Base-by-base conservation (phyloP, 2,113 vertebrate species). In the Xerus inauris region DNA sequence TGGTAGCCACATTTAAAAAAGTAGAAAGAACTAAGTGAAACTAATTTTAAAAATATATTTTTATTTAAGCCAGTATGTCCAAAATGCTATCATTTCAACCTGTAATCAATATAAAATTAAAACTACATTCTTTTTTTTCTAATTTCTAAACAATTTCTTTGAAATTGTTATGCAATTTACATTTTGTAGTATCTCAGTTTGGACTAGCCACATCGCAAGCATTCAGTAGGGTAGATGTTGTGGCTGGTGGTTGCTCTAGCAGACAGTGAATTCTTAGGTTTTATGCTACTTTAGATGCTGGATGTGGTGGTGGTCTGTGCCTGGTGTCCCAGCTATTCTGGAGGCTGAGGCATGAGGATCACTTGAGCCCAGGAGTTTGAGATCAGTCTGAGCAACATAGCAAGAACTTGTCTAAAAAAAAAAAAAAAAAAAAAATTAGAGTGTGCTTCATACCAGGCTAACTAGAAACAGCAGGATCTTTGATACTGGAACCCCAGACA, bases 21-120 rank as follows among this genome's bases (percentile, higher is more conserved):
- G 40, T 88, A 76, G 80, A 82, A 87, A 77, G 65, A 81, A 75
- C 45, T 16, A 79, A 20, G 45, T 87, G 64, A 91, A 95, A 93
- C 40, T 79, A 87, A 90, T 26, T 67, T 91, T 81, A 95, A 85
- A 72, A 83, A 69, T 57, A 65, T 64, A 81, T 80, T 69, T 69
- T 96, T 96, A 80, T 82, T 76, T 69, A 79, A 94, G 4, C 5
- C 2, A 79, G 7, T 57, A 54, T 62, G 84, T 84, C 38, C 26
- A 83, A 79, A 87, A 92, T 67, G 32, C 28, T 89, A 62, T 79
- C 62, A 54, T 67, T 93, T 96, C 64, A 95, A 83, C n/a, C 94
- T 91, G n/a, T 24, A 69, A 32, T 59, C 54, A 86, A 7, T 86
- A 54, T 67, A 91, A 91, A 49, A 32, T 88, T 81, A 24, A 62